Evolutionary conservation across 2,113 vertebrate species (phyloP), one percentile per base, ranked within the genome.

Genomic region (Toxotes jaculatrix): DNA sequence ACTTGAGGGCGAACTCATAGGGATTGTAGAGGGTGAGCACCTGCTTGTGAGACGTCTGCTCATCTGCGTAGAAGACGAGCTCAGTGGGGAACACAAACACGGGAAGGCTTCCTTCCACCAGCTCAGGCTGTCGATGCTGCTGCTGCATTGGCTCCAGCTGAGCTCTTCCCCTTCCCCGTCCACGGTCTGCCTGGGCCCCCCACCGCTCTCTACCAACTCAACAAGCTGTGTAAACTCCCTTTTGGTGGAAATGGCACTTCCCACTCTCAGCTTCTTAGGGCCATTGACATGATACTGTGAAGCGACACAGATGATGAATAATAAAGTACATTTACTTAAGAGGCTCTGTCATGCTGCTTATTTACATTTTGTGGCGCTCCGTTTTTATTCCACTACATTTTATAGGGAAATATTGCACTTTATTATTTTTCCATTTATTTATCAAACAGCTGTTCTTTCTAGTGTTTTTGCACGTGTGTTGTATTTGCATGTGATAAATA

Each of bases 21-120:
- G 98, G 98, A 89, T 99, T 99, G 95, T 99, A 99, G 79, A 99
- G 96, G 78, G 98, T 99, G 96, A 99, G 96, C 96, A 99, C 97
- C 94, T 97, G 98, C 93, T 99, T 99, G 95, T 99, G 97, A 85
- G 98, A 98, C 65, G 96, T 96, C 95, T 99, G 98, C 93, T 99
- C 97, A 94, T 99, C 97, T 74, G 97, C 97, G 89, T 98, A 99
- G 95, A 99, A 99, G 95, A 98, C 93, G 78, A 99, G 95, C 93
- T 99, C 98, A 36, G 97, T 98, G 93, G 98, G 98, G 94, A 99
- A 99, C 92, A 99, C 97, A 90, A 99, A 99, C 92, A 99, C 97
- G 57, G 98, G 98, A 98, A 99, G 97, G 95, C 94, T 98, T 96
- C 98, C 98, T 96, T 98, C 97, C 98, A 98, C 97, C 95, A 97